These are phyloP conservation scores for Macquaria australasica DNA, from an alignment of 2,113 vertebrate genomes.

Conservation along the genomic window DNA sequence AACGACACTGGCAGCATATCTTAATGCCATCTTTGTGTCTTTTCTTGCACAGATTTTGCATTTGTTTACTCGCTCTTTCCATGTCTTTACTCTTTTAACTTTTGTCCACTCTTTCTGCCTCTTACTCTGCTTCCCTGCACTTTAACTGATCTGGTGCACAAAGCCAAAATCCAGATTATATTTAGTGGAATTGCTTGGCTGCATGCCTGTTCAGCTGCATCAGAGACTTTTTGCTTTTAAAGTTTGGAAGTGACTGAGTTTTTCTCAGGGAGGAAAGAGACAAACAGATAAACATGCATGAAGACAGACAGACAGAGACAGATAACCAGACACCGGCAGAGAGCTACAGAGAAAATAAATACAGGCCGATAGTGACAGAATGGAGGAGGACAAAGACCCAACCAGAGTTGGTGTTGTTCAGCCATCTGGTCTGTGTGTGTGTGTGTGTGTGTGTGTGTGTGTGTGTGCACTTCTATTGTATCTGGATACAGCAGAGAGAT, in stretches of 20 bases:
- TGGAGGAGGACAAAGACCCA: constrained; percentile 52
- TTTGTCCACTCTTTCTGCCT: background rate
- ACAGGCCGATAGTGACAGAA: constrained; percentile 41
- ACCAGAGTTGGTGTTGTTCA: constrained; percentile 56
- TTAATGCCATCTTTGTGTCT: no score
- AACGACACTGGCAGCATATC: no score
- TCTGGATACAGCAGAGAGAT: constrained; percentile 68
- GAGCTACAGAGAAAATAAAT: constrained; percentile 35
- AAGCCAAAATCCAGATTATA: background rate
- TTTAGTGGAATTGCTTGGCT: background rate
- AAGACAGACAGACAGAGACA: constrained; percentile 9
- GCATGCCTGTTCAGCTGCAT: background rate
- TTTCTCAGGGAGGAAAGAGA: constrained; percentile 9
- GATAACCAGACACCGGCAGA: constrained; percentile 15
- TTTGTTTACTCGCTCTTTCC: background rate
- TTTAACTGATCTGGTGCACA: background rate
- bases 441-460: constrained; percentile 18
- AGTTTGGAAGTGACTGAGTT: constrained; percentile 19
- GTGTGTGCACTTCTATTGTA: constrained; percentile 65
- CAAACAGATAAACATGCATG: constrained; percentile 18
- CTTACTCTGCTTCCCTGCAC: background rate
- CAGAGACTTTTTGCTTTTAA: background rate
- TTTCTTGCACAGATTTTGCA: background rate
- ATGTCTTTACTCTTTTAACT: background rate
- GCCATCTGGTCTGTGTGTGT: constrained; percentile 70